Evolutionary conservation across 2,113 vertebrate genomes (phyloP).

Genomic region (Phaethornis superciliosus): DNA sequence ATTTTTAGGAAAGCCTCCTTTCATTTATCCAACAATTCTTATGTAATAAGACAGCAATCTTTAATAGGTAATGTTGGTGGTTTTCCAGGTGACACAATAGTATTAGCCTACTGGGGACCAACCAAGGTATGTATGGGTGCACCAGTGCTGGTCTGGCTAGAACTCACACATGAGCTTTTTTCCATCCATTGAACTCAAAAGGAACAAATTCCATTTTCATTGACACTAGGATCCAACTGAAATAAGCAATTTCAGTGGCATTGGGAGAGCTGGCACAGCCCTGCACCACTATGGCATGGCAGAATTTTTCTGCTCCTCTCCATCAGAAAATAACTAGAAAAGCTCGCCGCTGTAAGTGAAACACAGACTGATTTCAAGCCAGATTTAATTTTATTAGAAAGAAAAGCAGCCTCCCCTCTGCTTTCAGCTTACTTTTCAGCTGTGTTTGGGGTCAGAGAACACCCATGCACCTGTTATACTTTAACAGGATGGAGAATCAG

Average conservation of each 20-base stretch:
- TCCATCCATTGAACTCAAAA: not conserved
- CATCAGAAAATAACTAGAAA: not conserved
- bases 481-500: constrained; percentile 35
- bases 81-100: not conserved
- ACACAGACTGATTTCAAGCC: not conserved
- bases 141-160: not conserved
- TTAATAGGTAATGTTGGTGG: not conserved
- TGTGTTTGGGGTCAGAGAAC: constrained; percentile 31
- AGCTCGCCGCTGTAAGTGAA: not conserved
- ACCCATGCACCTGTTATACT: not conserved
- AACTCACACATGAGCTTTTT: not conserved
- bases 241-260: not conserved
- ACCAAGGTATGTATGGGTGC: not conserved
- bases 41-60: not conserved
- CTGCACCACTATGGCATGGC: not conserved
- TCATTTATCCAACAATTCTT: not conserved
- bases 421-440: constrained; percentile 8
- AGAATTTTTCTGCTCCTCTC: not conserved
- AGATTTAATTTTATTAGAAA: not conserved
- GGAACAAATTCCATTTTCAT: not conserved
- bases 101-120: not conserved
- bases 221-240: not conserved
- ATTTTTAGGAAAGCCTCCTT: not conserved
- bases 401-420: not conserved
- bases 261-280: not conserved